Evolutionary conservation across 2,888 invertebrate species (phyloP).

Genomic region (Macaria liturata): DNA sequence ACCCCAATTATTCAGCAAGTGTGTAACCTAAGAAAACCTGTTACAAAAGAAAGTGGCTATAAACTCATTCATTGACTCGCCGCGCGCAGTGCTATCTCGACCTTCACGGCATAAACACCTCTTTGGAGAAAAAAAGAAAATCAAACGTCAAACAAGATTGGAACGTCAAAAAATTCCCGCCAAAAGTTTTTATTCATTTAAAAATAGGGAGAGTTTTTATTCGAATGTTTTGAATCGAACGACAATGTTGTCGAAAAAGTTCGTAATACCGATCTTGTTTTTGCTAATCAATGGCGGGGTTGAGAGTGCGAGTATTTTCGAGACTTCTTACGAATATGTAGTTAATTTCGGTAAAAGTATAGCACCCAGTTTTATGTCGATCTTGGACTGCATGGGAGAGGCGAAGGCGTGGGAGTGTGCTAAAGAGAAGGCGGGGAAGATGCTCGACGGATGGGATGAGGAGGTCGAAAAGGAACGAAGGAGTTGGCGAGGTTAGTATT

Average conservation of each 20-base stretch:
- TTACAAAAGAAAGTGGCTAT: conserved; percentile 64
- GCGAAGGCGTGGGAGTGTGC: conserved; percentile 81
- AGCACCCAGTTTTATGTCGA: conserved; percentile 78
- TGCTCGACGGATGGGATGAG: conserved; percentile 71
- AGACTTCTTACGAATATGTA: conserved; percentile 69
- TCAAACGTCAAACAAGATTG: conserved; percentile 26
- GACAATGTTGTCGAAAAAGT: conserved; percentile 57
- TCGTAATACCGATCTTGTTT: conserved; percentile 40
- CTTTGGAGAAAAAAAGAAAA: conserved; percentile 36
- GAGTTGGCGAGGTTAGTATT: conserved; percentile 67
- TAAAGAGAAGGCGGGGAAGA: conserved; percentile 76
- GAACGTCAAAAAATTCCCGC: conserved; percentile 11
- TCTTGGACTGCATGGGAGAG: conserved; percentile 79
- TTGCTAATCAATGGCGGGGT: conserved; percentile 52
- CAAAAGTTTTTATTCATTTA: no score
- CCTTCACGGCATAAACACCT: conserved; percentile 25
- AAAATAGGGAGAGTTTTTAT: background rate
- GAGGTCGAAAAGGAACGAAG: conserved; percentile 63
- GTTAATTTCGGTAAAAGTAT: conserved; percentile 66
- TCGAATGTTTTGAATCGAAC: conserved; percentile 18
- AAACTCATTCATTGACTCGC: conserved; percentile 39
- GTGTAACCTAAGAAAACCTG: conserved; percentile 36
- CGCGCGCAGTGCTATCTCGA: conserved; percentile 61
- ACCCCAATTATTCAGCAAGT: conserved; percentile 13
- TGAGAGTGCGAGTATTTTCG: conserved; percentile 64